These are phyloP conservation scores for Torymus tubicola DNA, from an alignment of 2,888 invertebrate genomes.

Conservation along the genomic window DNA sequence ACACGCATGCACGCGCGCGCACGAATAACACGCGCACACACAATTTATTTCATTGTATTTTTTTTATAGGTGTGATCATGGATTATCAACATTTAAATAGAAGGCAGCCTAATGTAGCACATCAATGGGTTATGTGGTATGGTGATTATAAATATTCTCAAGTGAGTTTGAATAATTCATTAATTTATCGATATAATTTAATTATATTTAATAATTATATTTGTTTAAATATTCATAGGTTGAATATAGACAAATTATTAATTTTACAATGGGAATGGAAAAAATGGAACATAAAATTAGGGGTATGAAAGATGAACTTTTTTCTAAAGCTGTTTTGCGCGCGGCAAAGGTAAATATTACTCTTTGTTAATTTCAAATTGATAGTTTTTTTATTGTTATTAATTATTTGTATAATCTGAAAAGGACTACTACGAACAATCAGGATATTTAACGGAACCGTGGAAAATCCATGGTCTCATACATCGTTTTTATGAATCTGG, in stretches of 20 bases:
- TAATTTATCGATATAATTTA: too few relatives aligned
- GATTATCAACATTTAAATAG: slow-evolving; percentile 70
- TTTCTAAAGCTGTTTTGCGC: slow-evolving; percentile 63
- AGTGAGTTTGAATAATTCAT: slow-evolving; percentile 59
- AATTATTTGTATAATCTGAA: not conserved
- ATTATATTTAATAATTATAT: too few relatives aligned
- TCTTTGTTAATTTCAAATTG: not conserved
- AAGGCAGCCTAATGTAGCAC: slow-evolving; percentile 69
- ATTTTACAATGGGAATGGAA: slow-evolving; percentile 64
- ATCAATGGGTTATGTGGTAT: slow-evolving; percentile 74
- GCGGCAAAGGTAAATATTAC: slow-evolving; percentile 64
- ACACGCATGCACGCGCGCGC: too few relatives aligned
- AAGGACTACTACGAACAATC: slow-evolving; percentile 53
- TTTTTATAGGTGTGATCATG: slow-evolving; percentile 67
- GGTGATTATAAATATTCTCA: slow-evolving; percentile 71
- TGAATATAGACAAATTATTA: slow-evolving; percentile 62
- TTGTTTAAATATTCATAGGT: slow-evolving; percentile 59
- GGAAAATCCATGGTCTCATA: slow-evolving; percentile 45
- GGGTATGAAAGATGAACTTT: slow-evolving; percentile 61
- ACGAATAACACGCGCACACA: too few relatives aligned
- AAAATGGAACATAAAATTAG: slow-evolving; percentile 63
- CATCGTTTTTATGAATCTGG: slow-evolving; percentile 47
- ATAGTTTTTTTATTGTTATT: not conserved
- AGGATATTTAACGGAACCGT: slow-evolving; percentile 40
- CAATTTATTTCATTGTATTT: too few relatives aligned